A percentile compares a stretch with the other conserved stretches of the same genome.
Conservation (phyloP, 2,113 vertebrate species). For the Perccottus glenii region DNA sequence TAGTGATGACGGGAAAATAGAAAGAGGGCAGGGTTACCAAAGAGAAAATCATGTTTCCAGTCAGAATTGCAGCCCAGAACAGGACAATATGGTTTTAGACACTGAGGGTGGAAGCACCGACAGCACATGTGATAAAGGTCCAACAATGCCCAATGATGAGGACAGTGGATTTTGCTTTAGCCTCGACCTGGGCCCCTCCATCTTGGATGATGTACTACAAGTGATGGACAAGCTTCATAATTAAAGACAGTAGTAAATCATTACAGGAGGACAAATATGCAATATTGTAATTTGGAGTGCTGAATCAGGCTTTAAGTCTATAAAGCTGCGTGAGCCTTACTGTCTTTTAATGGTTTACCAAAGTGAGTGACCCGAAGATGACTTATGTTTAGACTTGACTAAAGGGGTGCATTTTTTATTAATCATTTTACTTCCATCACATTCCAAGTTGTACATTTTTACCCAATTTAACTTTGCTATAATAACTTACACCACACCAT, state of each 20-base stretch:
- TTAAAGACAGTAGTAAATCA: constrained; percentile 19
- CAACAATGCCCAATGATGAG: constrained; percentile 54
- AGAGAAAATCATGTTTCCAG: constrained; percentile 22
- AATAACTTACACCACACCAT: constrained; percentile 36
- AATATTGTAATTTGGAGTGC: background rate
- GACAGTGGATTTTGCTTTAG: constrained; percentile 74
- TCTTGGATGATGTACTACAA: constrained; percentile 91
- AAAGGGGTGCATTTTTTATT: constrained; percentile 22
- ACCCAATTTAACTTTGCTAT: constrained; percentile 32
- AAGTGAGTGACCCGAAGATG: constrained; percentile 23
- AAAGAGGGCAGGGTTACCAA: constrained; percentile 38
- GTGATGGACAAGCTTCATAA: constrained; percentile 87
- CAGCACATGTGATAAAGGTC: constrained; percentile 65
- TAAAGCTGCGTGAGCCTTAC: background rate
- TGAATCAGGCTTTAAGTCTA: background rate
- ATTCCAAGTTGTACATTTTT: constrained; percentile 34
- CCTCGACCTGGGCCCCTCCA: constrained; percentile 91
- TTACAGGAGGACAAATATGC: background rate
- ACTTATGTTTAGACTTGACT: constrained; percentile 11
- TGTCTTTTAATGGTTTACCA: background rate
- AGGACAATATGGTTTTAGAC: constrained; percentile 59
- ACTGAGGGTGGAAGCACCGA: constrained; percentile 73
- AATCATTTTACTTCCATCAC: constrained; percentile 48
- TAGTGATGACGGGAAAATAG: constrained; percentile 41
- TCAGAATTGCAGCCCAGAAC: constrained; percentile 26